Base-by-base conservation (phyloP, 2,797 vertebrate species). In the Monodelphis domestica region DNA sequence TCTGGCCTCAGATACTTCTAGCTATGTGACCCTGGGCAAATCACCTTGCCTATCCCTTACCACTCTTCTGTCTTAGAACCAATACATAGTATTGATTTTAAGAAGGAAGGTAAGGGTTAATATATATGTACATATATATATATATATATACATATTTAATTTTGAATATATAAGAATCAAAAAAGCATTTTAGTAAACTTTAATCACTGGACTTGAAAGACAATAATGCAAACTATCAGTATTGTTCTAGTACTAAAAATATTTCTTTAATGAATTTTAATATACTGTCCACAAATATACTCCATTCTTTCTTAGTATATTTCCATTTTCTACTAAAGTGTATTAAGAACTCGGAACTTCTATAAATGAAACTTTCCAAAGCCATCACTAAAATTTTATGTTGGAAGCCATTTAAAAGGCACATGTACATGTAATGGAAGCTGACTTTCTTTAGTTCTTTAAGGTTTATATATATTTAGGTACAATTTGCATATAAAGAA, bases 291-390 rank as follows among this genome's bases (percentile, higher is more conserved):
- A 94, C 26, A 38, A 63, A n/a, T 57, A 51, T 59, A 90, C 53
- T 54, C 54, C 53, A 88, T 88, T 92, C 30, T 92, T 89, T 53
- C 24, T 84, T 84, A 84, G 50, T 26, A 93, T 1, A 29, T 94
- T 53, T 94, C 55, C 84, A 10, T 50, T 84, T 84, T 24, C 38
- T 84, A 12, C 30, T 93, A n/a, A n/a, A n/a, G n/a, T n/a, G n/a
- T n/a, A 54, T 87, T 87, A 91, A 87, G 87, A 92, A 91, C 53
- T 94, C 33, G 95, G 93, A 50, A 91, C 54, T 56, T 91, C 59
- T 88, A 91, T 89, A 51, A 57, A 63, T 89, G 94, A 53, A 90
- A 28, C 50, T 91, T 89, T 90, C 38, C 54, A 90, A 70, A 95
- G 55, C 54, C 21, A 94, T 38, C 53, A 88, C 91, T 92, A 53